Conservation (phyloP, 2,888 invertebrate species). For the Gymnocheta viridis region DNA sequence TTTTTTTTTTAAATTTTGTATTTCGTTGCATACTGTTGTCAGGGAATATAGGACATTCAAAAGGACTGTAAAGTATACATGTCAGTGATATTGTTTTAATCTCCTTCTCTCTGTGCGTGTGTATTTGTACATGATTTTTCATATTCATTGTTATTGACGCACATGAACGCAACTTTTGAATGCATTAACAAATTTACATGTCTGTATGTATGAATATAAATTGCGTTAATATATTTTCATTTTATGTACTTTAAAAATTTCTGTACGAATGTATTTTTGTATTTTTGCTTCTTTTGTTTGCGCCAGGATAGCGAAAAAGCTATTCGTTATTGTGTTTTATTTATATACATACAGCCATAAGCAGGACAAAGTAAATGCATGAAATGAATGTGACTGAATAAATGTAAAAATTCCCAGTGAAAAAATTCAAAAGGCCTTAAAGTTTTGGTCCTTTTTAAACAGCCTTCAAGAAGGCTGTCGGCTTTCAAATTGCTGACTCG, state of each 20-base stretch:
- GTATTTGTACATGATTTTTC: slow-evolving; percentile 25
- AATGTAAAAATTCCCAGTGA: background rate
- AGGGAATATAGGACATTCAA: background rate
- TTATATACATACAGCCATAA: background rate
- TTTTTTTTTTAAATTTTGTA: too few relatives aligned
- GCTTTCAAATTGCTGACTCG: too few relatives aligned
- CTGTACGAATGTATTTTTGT: background rate
- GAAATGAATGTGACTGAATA: background rate
- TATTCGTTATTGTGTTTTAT: slow-evolving; percentile 4
- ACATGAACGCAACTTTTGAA: slow-evolving; percentile 40
- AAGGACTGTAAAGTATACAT: background rate
- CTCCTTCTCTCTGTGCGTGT: background rate
- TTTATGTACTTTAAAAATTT: background rate
- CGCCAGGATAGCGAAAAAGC: background rate
- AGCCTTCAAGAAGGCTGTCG: too few relatives aligned
- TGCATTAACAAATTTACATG: slow-evolving; percentile 27
- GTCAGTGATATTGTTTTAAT: background rate
- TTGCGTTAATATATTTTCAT: background rate
- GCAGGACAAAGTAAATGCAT: background rate
- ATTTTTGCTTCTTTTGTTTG: background rate
- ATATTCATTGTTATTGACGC: slow-evolving; percentile 39
- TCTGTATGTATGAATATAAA: background rate
- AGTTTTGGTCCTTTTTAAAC: too few relatives aligned
- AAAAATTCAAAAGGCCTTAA: too few relatives aligned
- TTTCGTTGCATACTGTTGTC: too few relatives aligned